A percentile compares a stretch with the other conserved stretches of the same genome.
phyloP scores from a whole-genome alignment of 2,888 invertebrate species.

The Eilema sororculum region DNA sequence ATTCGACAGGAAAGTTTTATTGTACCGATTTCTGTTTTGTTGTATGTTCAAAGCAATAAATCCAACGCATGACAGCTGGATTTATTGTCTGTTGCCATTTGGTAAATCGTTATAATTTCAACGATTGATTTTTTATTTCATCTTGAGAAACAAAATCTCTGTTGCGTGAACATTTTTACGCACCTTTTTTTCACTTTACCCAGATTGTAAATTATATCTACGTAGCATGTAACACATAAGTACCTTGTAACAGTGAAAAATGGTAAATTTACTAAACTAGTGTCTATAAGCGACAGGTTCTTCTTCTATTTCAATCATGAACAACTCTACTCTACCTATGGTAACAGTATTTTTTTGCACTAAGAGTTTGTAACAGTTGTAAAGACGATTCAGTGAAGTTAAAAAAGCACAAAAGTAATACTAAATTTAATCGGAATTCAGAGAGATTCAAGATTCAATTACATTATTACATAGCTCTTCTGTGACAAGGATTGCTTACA shows the following conservation, averaged over 20 bases:
- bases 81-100: neutral
- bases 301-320: no score
- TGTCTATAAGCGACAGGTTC: no score
- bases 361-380: no score
- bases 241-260: no score
- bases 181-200: neutral
- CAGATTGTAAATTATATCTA: no score
- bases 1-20: neutral
- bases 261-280: no score
- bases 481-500: conserved; percentile 2
- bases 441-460: neutral
- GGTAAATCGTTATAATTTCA: neutral
- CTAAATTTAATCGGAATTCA: neutral
- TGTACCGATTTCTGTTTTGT: neutral
- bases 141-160: neutral
- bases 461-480: neutral
- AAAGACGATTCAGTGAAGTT: no score
- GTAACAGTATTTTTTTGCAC: no score
- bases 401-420: no score
- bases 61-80: neutral
- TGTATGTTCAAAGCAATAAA: neutral
- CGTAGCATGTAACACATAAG: no score
- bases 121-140: neutral
- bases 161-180: neutral
- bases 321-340: no score